Percentiles rank a stretch among this genome's conserved stretches.
These are phyloP conservation scores for Gorsachius goisagi DNA, from an alignment of 2,113 vertebrate species.

Conservation along the genomic window DNA sequence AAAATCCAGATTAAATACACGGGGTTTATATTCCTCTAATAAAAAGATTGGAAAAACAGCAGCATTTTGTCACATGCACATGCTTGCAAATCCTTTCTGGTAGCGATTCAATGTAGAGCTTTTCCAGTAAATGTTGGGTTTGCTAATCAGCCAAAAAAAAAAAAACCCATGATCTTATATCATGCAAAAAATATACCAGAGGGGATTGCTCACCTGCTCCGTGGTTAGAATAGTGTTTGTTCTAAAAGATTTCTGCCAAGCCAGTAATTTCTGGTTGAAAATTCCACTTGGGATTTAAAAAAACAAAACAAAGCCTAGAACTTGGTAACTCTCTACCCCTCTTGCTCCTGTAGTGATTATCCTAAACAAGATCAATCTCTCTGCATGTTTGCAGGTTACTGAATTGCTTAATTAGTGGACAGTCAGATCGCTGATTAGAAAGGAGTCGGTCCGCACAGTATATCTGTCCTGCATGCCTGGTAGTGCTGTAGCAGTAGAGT, in stretches of 20 bases:
- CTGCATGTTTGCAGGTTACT: not conserved
- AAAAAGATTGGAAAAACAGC: not conserved
- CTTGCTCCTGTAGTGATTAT: not conserved
- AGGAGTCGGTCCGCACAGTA: not conserved
- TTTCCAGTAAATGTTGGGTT: constrained; percentile 10
- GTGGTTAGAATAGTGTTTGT: not conserved
- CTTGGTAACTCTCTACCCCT: not conserved
- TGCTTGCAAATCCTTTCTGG: not conserved
- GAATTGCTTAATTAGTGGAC: accelerated
- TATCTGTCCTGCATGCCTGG: not conserved
- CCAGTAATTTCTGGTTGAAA: not conserved
- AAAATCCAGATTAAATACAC: not conserved
- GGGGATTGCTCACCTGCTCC: not conserved
- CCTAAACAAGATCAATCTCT: not conserved
- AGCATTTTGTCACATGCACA: not conserved
- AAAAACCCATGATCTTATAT: not conserved
- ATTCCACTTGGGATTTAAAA: not conserved
- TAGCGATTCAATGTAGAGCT: not conserved
- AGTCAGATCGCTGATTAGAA: not conserved
- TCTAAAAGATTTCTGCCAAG: not conserved
- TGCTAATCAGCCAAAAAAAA: not conserved
- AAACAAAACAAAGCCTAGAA: not conserved
- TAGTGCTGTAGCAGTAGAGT: not conserved
- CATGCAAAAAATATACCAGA: not conserved
- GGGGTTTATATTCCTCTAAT: not conserved